phyloP scores from a whole-genome alignment of 2,113 vertebrate genomes.

The Cyanoderma ruficeps region DNA sequence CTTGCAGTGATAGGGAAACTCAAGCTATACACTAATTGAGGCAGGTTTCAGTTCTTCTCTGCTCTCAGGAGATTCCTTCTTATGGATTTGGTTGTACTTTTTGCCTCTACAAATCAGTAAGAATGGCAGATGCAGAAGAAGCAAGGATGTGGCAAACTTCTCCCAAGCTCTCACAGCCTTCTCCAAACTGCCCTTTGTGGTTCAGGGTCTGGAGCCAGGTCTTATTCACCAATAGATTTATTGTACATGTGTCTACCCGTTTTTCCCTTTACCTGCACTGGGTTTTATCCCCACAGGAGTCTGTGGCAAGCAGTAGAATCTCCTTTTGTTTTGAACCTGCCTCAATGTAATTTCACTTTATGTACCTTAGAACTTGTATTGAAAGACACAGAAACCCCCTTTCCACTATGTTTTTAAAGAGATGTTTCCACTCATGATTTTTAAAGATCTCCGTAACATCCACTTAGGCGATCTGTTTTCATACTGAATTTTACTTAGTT shows the following conservation, averaged over 20 bases:
- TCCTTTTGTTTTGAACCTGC: background rate
- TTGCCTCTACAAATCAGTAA: background rate
- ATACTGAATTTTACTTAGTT: background rate
- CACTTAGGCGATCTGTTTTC: background rate
- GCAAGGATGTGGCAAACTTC: background rate
- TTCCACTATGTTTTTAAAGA: background rate
- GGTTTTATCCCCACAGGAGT: background rate
- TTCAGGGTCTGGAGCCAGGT: background rate
- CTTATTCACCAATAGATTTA: background rate
- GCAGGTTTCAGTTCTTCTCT: background rate
- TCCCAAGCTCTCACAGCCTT: background rate
- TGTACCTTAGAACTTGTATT: background rate
- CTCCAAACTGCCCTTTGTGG: background rate
- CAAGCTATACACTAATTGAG: background rate
- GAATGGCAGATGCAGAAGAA: background rate
- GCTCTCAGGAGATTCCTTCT: background rate
- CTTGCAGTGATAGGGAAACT: background rate
- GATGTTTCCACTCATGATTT: background rate
- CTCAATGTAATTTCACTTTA: background rate
- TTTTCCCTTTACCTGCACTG: background rate
- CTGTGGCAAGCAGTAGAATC: background rate
- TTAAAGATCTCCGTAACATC: background rate
- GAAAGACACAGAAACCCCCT: background rate
- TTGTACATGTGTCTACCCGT: background rate
- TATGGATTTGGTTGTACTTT: background rate